Evolutionary conservation across 2,113 vertebrate genomes (phyloP).

Genomic region (Amphiprion ocellaris): DNA sequence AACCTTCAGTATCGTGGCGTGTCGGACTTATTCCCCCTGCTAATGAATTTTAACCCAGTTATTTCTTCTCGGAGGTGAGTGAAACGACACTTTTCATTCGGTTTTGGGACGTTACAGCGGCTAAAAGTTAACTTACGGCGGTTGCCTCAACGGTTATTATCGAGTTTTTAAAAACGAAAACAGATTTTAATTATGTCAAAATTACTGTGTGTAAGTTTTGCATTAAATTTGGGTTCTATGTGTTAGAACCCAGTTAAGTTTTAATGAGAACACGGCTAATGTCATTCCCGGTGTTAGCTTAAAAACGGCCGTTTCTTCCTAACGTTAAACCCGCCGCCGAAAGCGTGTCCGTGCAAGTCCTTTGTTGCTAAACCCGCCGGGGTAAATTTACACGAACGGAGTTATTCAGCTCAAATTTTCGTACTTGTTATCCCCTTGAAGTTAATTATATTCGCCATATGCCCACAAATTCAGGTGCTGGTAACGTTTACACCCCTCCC

Average conservation of each 20-base stretch:
- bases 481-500: not conserved
- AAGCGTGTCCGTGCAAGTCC: slow-evolving; percentile 47
- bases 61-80: slow-evolving; percentile 66
- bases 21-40: slow-evolving; percentile 17
- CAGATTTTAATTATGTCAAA: not conserved
- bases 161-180: slow-evolving; percentile 18
- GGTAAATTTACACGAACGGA: not conserved
- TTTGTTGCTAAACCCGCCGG: slow-evolving; percentile 59
- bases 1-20: not conserved
- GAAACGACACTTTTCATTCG: not conserved
- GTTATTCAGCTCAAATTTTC: not conserved
- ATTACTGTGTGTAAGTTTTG: not conserved
- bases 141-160: not conserved
- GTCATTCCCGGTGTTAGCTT: not conserved
- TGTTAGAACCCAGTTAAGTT: not conserved
- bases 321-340: not conserved
- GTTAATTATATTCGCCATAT: slow-evolving; percentile 23
- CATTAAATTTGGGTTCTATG: rapidly evolving
- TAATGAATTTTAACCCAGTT: slow-evolving; percentile 36
- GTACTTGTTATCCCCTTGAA: not conserved
- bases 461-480: not conserved
- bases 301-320: not conserved
- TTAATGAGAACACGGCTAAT: not conserved
- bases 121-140: slow-evolving; percentile 1
- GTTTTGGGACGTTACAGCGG: not conserved